These are phyloP conservation scores for Pasiphila rectangulata DNA, from an alignment of 2,888 invertebrate genomes.

Conservation along the genomic window DNA sequence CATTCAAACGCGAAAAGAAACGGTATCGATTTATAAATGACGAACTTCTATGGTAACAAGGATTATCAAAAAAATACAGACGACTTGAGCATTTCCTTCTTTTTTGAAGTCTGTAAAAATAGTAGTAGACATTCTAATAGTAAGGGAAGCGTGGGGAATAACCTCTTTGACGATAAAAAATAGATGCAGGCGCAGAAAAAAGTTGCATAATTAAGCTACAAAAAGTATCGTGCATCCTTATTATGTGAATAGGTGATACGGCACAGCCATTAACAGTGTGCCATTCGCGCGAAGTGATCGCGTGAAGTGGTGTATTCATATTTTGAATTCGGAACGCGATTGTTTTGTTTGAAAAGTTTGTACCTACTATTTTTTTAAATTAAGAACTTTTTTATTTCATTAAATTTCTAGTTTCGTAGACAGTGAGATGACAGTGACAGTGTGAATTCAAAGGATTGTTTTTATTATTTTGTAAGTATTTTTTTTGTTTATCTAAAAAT, in stretches of 20 bases:
- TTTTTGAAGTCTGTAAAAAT: no score
- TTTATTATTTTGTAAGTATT: constrained; percentile 26
- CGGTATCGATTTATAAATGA: no score
- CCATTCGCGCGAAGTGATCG: constrained; percentile 57
- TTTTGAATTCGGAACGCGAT: constrained; percentile 33
- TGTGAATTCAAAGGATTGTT: constrained; percentile 27
- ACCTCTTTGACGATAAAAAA: neutral
- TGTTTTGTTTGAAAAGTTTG: constrained; percentile 8
- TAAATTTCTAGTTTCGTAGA: constrained; percentile 23
- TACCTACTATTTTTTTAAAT: neutral
- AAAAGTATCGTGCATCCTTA: constrained; percentile 30
- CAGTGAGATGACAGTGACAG: constrained; percentile 32
- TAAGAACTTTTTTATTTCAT: constrained; percentile 15
- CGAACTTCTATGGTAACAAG: no score
- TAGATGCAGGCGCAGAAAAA: neutral
- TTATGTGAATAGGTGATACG: constrained; percentile 52
- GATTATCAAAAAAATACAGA: no score
- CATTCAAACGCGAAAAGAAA: no score
- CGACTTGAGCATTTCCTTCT: no score
- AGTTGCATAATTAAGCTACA: constrained; percentile 4
- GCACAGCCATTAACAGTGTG: constrained; percentile 65
- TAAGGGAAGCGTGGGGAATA: no score
- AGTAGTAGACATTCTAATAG: no score
- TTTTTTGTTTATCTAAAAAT: neutral
- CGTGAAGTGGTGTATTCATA: constrained; percentile 40